These are phyloP conservation scores for Anguilla megastoma DNA, from an alignment of 2,797 vertebrate species.

Conservation along the genomic window DNA sequence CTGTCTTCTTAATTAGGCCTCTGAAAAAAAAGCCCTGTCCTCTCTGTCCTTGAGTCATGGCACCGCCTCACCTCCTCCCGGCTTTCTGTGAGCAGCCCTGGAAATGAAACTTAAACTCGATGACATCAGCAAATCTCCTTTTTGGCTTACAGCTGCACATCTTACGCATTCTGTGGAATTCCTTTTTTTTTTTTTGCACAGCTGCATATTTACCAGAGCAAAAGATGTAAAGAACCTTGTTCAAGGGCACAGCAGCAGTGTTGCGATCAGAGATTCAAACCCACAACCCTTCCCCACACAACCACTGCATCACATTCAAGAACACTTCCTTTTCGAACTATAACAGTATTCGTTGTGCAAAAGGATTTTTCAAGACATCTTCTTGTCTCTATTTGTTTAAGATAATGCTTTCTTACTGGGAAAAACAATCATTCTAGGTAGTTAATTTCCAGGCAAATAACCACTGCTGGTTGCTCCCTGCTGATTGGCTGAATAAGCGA, in stretches of 20 bases:
- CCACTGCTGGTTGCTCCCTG: neutral
- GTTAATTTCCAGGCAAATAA: neutral
- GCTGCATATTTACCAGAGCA: neutral
- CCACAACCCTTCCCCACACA: neutral
- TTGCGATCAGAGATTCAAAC: neutral
- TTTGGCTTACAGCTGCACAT: neutral
- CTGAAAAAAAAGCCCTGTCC: conserved; percentile 1
- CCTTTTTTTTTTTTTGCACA: neutral
- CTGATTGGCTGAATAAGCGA: neutral
- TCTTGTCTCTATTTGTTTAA: neutral
- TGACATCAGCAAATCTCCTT: conserved; percentile 12
- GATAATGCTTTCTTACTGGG: neutral
- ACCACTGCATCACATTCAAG: neutral
- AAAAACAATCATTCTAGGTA: neutral
- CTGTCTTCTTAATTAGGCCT: conserved; percentile 7
- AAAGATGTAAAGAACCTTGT: neutral
- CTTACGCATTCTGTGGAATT: neutral
- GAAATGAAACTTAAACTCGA: neutral
- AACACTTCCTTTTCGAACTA: neutral
- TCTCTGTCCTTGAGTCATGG: conserved; percentile 6
- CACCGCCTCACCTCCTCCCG: neutral
- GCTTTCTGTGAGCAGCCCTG: neutral
- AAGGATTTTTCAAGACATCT: neutral
- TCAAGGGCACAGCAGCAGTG: neutral
- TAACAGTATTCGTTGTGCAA: neutral